Evolutionary conservation across 2,113 vertebrate genomes (phyloP), one percentile per base, ranked within the genome.

Genomic region (Haplochromis vanheusdeni): DNA sequence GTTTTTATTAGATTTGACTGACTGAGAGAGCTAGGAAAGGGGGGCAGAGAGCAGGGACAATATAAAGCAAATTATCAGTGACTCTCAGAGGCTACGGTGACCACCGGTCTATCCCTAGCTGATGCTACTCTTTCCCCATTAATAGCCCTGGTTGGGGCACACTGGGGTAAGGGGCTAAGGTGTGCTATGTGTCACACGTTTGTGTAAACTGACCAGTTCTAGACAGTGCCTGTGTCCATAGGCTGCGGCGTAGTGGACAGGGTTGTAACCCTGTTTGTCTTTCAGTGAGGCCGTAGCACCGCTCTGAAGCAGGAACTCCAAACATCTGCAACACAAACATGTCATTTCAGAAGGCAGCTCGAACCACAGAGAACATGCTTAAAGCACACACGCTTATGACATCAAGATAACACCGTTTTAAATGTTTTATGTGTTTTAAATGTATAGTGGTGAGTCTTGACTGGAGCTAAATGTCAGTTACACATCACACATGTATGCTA

Each of bases 171-270:
- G 70, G 3, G 40, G 40, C 8, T 17, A 75, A 17, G 42, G 9
- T 19, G 45, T 28, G 23, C 16, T 31, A 17, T 31, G 16, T 31
- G 16, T 49, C 23, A 47, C 6, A 28, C 28, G 21, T 14, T 56
- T 21, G 56, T 23, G 33, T 12, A 23, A 4, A 87, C 91, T 96
- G 90, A 99, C 98, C 97, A 99, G 93, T 83, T 99, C 97, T 94
- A 99, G 89, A 89, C 98, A 98, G 79, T 98, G 97, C 52, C 97
- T 96, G 96, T 99, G 99, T 84, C 99, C 99, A 1, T 98, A 99
- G 13, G 99, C 99, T 70, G 99, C 98, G 47, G 99, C 98, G 1
- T 99, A 99, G 90, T 99, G 98, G 35, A 99, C 95, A 2, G 98
- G 96, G 60, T 97, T 99, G 94, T 99, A 99, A 1, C 99, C 98